Evolutionary conservation across 35 echinoderm and acorn worm species (phyloP).

Genomic region (Anneissia japonica): DNA sequence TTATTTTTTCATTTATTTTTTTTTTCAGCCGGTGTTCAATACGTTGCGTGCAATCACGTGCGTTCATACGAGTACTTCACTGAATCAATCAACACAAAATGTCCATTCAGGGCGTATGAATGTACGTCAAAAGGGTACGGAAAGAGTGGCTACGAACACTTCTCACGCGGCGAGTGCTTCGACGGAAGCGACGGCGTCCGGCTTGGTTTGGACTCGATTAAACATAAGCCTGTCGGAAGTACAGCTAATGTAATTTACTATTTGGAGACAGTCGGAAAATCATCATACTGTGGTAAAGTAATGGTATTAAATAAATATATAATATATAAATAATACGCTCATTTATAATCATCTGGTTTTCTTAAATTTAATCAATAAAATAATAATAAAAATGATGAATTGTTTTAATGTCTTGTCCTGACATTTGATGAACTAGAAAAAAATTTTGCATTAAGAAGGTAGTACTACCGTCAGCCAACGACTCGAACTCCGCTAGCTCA

Average conservation of each 20-base stretch:
- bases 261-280: slow-evolving; percentile 7
- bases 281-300: slow-evolving; percentile 71
- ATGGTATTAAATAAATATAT: too few species aligned
- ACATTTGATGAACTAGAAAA: too few species aligned
- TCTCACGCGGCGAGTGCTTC: slow-evolving; percentile 35
- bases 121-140: neutral
- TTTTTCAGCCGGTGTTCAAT: slow-evolving; percentile 59
- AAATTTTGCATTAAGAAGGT: too few species aligned
- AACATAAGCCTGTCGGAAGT: slow-evolving; percentile 9
- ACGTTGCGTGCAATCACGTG: slow-evolving; percentile 80
- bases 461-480: too few species aligned
- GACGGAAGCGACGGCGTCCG: neutral
- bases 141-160: slow-evolving; percentile 40
- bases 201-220: slow-evolving; percentile 48
- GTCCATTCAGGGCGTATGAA: slow-evolving; percentile 39
- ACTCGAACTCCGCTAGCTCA: too few species aligned
- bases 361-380: too few species aligned
- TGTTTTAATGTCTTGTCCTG: too few species aligned
- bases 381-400: too few species aligned
- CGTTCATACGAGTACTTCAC: slow-evolving; percentile 66
- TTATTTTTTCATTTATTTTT: neutral
- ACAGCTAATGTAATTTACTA: slow-evolving; percentile 34
- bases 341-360: too few species aligned
- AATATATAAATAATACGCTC: too few species aligned
- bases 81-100: slow-evolving; percentile 63